phyloP scores from a whole-genome alignment of 2,797 vertebrate species.

The Rhynchonycteris naso region DNA sequence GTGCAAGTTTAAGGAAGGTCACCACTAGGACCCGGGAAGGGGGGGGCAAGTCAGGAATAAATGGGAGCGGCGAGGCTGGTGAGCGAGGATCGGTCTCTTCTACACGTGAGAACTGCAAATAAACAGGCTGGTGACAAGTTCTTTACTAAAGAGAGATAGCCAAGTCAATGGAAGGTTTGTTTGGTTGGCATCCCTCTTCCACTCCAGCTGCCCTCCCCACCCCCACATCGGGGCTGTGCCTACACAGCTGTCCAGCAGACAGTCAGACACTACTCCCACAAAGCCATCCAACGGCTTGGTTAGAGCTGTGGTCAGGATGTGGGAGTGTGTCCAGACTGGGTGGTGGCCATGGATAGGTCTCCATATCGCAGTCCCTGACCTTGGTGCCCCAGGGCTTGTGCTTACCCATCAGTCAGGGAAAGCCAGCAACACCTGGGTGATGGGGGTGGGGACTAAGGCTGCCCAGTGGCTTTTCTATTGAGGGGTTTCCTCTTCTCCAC shows the following conservation, averaged over 20 bases:
- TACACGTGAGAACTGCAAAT: not conserved
- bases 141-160: not conserved
- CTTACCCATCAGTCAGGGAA: fast-evolving
- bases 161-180: fast-evolving
- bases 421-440: not conserved
- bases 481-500: not conserved
- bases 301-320: not conserved
- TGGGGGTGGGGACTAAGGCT: not conserved
- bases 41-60: not conserved
- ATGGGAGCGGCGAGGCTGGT: fast-evolving
- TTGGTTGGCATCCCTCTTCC: not conserved
- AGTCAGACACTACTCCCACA: not conserved
- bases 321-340: not conserved
- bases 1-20: not conserved
- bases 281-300: not conserved
- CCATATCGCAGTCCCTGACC: not conserved
- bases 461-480: not conserved
- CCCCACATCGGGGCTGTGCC: not conserved
- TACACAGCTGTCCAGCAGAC: not conserved
- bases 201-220: not conserved
- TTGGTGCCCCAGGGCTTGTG: not conserved
- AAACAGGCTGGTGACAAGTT: not conserved
- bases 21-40: fast-evolving
- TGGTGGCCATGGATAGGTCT: not conserved
- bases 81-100: not conserved